Evolutionary conservation across 2,113 vertebrate species (phyloP), one percentile per base, ranked within the genome.

Genomic region (Cynopterus brachyotis): DNA sequence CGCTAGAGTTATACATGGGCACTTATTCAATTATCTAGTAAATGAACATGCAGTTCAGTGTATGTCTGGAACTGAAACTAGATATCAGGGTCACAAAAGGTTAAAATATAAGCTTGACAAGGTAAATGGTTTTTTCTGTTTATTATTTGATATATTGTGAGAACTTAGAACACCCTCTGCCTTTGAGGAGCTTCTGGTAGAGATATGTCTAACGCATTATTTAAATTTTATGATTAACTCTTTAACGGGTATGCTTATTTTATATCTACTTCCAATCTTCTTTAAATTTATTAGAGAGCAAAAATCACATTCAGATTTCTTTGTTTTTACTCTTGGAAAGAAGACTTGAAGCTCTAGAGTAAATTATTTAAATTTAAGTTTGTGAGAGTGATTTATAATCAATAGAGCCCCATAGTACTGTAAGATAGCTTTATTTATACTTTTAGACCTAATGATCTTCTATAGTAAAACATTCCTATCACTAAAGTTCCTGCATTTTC

Each of bases 361-460:
- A 82, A 80, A 93, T 81, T 76, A 85, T 95, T 60, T 93, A n/a
- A 5, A 85, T 82, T 91, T 40, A 96, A 70, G 35, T 20, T 67
- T 72, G 4, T 76, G 15, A 88, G 90, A 80, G 37, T 72, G 9
- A 16, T 78, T 81, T 86, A 92, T 32, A 85, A 78, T 47, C n/a
- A 84, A 19, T 28, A 79, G 69, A 89, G 5, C 16, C 57, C 3
- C 26, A 73, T 37, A 37, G 1, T 55, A 89, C 86, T 6, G 42
- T 28, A 50, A 37, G 28, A 91, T 32, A 76, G 32, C 26, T 78
- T 94, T 81, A 82, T 50, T 97, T 32, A 60, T 83, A 59, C 15
- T 67, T 76, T 93, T 83, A 94, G 19, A 76, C 2, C 53, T 53
- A 47, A 88, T 12, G 9, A 42, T 70, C 26, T 13, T 67, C 50